Conservation (phyloP, 1,140 invertebrate species). For the Monomorium pharaonis region DNA sequence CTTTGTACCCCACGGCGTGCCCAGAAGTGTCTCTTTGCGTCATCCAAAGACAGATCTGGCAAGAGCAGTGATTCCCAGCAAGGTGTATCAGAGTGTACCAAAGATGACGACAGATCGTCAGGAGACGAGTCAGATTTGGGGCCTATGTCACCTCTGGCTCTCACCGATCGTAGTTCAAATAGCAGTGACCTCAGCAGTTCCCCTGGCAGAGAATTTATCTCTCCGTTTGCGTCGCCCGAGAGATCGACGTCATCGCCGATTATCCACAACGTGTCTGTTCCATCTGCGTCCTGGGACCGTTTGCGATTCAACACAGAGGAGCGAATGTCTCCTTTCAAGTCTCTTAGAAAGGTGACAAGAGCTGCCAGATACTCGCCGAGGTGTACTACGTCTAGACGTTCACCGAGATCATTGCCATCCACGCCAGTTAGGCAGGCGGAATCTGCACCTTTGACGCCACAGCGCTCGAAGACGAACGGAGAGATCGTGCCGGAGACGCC, state of each 20-base stretch:
- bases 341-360: slow-evolving; percentile 68
- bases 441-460: neutral
- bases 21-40: slow-evolving; percentile 72
- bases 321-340: slow-evolving; percentile 69
- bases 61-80: slow-evolving; percentile 57
- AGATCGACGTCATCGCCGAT: slow-evolving; percentile 65
- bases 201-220: slow-evolving; percentile 70
- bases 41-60: slow-evolving; percentile 59
- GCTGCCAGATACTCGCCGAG: slow-evolving; percentile 70
- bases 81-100: neutral
- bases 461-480: neutral
- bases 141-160: slow-evolving; percentile 78
- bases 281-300: slow-evolving; percentile 64
- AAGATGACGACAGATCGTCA: slow-evolving; percentile 55
- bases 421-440: slow-evolving; percentile 8
- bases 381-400: slow-evolving; percentile 26
- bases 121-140: slow-evolving; percentile 80
- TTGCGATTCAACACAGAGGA: slow-evolving; percentile 46
- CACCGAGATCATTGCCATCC: slow-evolving; percentile 50
- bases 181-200: slow-evolving; percentile 70
- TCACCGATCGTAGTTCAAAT: slow-evolving; percentile 70
- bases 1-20: slow-evolving; percentile 71
- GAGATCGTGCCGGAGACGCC: slow-evolving; percentile 76
- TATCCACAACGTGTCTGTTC: neutral
- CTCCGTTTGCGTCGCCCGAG: slow-evolving; percentile 71